These are phyloP conservation scores for Prinia subflava DNA, from an alignment of 2,113 vertebrate species.

Conservation along the genomic window DNA sequence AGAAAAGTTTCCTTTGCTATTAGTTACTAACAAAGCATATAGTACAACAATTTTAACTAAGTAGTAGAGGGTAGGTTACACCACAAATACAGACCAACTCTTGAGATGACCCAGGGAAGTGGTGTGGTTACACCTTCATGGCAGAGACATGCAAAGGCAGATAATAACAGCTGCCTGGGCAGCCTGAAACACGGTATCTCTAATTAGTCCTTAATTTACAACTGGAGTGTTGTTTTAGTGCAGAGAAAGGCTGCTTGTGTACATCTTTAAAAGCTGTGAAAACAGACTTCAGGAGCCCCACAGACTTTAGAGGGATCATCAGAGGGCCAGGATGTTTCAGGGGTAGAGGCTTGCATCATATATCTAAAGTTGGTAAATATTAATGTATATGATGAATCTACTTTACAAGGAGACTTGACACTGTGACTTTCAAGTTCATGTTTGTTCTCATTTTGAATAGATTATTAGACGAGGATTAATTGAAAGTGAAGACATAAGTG, in stretches of 20 bases:
- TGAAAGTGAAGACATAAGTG: background rate
- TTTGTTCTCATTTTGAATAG: background rate
- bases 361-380: background rate
- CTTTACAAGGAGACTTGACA: background rate
- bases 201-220: conserved; percentile 48
- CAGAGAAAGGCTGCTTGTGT: background rate
- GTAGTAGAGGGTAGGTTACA: background rate
- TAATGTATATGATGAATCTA: background rate
- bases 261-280: conserved; percentile 23
- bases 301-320: background rate
- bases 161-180: conserved; percentile 37
- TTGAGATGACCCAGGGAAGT: background rate
- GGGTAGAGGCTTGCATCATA: background rate
- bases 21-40: background rate
- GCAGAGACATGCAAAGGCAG: background rate
- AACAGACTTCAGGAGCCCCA: background rate
- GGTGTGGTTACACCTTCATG: background rate
- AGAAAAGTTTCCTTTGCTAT: background rate
- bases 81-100: background rate
- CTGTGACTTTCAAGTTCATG: background rate
- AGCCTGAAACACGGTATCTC: background rate
- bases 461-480: background rate
- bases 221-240: conserved; percentile 10
- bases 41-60: background rate
- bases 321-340: background rate